These are phyloP conservation scores for Euplexia lucipara DNA, from an alignment of 2,888 invertebrate genomes.

Conservation along the genomic window DNA sequence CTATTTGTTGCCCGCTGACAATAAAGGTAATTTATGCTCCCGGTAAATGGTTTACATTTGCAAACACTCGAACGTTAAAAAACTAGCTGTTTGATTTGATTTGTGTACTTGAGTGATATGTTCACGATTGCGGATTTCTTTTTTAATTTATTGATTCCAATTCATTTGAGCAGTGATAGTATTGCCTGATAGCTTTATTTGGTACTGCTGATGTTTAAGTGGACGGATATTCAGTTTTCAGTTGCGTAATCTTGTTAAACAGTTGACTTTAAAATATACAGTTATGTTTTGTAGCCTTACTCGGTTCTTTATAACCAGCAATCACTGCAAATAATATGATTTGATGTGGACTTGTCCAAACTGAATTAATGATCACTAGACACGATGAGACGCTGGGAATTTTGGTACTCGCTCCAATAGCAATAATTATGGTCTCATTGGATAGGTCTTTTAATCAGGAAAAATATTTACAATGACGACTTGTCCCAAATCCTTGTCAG, in stretches of 20 bases:
- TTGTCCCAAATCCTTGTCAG: no score
- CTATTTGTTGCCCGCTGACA: neutral
- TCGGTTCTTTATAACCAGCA: neutral
- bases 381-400: no score
- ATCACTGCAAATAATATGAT: conserved; percentile 2
- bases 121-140: conserved; percentile 37
- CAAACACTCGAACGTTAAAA: conserved; percentile 17
- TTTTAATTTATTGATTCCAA: conserved; percentile 20
- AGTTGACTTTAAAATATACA: neutral
- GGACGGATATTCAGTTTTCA: neutral
- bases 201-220: neutral
- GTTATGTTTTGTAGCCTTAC: no score
- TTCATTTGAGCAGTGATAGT: conserved; percentile 4
- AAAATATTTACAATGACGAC: no score
- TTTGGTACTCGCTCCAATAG: no score
- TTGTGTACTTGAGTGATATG: conserved; percentile 32
- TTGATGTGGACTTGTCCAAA: neutral
- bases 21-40: conserved; percentile 6
- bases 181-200: conserved; percentile 5
- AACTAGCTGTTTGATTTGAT: conserved; percentile 24
- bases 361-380: neutral
- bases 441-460: no score
- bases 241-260: neutral
- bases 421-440: no score
- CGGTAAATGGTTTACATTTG: conserved; percentile 16